Conservation (phyloP, 2,888 invertebrate species). For the Conus canariensis region DNA sequence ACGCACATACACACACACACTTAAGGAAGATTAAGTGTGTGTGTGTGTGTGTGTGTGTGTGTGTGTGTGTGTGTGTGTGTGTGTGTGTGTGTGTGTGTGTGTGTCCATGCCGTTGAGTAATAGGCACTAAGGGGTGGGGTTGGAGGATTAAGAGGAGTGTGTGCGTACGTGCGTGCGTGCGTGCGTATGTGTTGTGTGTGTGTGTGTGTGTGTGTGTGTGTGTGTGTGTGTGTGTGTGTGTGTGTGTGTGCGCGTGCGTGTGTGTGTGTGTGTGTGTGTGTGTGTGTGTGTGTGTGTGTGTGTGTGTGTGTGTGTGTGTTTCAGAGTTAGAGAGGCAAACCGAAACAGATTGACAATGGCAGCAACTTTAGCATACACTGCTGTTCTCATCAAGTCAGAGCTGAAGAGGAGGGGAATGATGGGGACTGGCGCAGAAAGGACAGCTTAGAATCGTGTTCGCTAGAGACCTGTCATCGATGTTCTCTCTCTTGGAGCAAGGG, state of each 20-base stretch:
- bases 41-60: conserved; percentile 2
- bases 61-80: not conserved
- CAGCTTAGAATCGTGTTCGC: no score
- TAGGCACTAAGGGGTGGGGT: no score
- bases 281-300: not conserved
- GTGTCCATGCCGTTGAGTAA: not conserved
- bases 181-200: not conserved
- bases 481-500: no score
- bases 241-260: not conserved
- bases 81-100: not conserved
- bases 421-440: no score
- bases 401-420: no score
- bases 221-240: not conserved
- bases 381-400: no score
- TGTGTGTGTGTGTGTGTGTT: not conserved
- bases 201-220: conserved; percentile 5
- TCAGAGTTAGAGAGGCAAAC: no score
- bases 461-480: no score
- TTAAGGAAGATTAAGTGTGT: not conserved
- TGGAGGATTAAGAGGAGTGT: not conserved
- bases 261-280: not conserved
- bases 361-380: no score
- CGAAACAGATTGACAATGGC: no score
- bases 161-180: not conserved
- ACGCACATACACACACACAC: no score